phyloP scores from a whole-genome alignment of 2,113 vertebrate species.

The Sarotherodon lohbergeri region DNA sequence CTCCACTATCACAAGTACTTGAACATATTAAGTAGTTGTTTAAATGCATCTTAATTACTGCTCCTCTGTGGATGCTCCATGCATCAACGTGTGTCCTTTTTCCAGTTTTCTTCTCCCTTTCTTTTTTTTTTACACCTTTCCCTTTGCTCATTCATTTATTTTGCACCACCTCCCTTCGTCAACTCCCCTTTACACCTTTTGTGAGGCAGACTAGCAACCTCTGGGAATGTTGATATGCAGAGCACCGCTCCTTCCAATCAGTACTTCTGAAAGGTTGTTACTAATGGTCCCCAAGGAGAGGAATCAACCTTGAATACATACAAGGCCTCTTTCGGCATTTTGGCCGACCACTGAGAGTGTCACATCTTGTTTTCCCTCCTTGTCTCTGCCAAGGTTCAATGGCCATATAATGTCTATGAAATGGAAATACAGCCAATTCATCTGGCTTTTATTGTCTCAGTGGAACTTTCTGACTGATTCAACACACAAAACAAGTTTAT shows the following conservation, averaged over 20 bases:
- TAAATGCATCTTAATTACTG: slow-evolving; percentile 61
- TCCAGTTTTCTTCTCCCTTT: not conserved
- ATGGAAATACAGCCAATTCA: slow-evolving; percentile 35
- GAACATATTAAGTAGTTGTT: slow-evolving; percentile 12
- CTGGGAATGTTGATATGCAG: slow-evolving; percentile 74
- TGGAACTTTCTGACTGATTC: slow-evolving; percentile 13
- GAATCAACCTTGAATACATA: slow-evolving; percentile 71
- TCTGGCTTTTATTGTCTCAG: slow-evolving; percentile 29
- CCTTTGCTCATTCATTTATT: slow-evolving; percentile 18
- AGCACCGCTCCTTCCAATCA: slow-evolving; percentile 72
- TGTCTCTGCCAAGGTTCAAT: slow-evolving; percentile 45
- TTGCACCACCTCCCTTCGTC: slow-evolving; percentile 13
- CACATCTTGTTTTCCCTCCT: slow-evolving; percentile 41
- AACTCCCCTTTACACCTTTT: slow-evolving; percentile 50
- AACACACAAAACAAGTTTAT: slow-evolving; percentile 14
- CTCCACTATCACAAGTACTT: not conserved
- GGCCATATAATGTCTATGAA: slow-evolving; percentile 48
- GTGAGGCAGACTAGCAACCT: slow-evolving; percentile 49
- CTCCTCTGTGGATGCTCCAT: not conserved
- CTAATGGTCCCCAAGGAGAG: slow-evolving; percentile 68
- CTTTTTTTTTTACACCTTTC: not conserved
- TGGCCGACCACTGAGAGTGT: slow-evolving; percentile 32
- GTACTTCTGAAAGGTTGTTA: slow-evolving; percentile 75
- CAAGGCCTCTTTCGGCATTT: slow-evolving; percentile 35
- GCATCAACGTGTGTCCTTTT: not conserved